A percentile compares a stretch with the other conserved stretches of the same genome.
Evolutionary conservation across 2,888 invertebrate species (phyloP).

Genomic region (Thecophora atra): DNA sequence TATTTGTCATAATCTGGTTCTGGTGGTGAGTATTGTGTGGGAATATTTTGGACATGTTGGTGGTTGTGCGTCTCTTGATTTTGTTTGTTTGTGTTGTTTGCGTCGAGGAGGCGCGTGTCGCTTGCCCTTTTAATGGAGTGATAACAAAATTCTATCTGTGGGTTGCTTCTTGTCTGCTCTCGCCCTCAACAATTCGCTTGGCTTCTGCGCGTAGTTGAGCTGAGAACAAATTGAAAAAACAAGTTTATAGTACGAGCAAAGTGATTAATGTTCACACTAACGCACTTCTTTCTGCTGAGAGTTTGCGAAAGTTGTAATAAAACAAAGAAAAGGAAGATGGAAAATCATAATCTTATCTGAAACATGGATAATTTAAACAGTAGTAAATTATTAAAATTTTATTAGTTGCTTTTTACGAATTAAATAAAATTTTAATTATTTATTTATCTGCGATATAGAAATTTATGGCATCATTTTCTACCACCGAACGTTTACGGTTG

Average conservation of each 20-base stretch:
- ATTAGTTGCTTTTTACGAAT: no score
- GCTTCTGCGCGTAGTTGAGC: constrained; percentile 2
- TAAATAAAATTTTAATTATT: no score
- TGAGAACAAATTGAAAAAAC: not conserved
- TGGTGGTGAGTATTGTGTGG: not conserved
- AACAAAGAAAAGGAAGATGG: no score
- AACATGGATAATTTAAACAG: no score
- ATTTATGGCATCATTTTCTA: no score
- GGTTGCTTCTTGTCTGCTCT: not conserved
- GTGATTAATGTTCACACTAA: no score
- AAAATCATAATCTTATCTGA: no score
- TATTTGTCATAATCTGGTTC: not conserved
- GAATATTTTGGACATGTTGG: not conserved
- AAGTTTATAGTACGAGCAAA: not conserved
- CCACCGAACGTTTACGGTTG: no score
- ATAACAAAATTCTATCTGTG: constrained; percentile 25
- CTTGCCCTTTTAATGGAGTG: constrained; percentile 25
- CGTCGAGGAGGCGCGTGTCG: constrained; percentile 22
- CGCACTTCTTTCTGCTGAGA: no score
- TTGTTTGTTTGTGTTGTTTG: not conserved
- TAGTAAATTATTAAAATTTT: no score
- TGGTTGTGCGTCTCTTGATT: not conserved
- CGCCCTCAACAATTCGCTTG: not conserved
- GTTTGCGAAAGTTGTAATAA: no score
- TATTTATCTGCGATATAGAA: no score